Percentiles rank a stretch among this genome's conserved stretches.
These are phyloP conservation scores for Petrocephalus zakoni DNA, from an alignment of 2,113 vertebrate species.

Conservation along the genomic window DNA sequence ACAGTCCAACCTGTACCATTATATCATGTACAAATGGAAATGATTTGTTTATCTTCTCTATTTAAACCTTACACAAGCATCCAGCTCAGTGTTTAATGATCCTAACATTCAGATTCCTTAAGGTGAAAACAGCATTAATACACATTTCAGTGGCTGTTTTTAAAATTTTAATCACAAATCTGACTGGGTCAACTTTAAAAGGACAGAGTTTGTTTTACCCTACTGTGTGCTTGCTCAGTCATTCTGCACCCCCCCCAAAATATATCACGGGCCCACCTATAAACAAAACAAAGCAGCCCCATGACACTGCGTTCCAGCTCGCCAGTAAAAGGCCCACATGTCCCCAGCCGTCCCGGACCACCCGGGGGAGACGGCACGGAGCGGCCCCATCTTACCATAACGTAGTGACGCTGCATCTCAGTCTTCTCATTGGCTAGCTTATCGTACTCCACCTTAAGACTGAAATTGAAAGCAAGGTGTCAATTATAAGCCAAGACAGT, in stretches of 20 bases:
- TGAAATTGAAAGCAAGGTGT: constrained; percentile 36
- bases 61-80: constrained; percentile 15
- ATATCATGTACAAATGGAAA: constrained; percentile 43
- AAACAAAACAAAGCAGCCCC: neutral
- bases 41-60: constrained; percentile 19
- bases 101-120: neutral
- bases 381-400: constrained; percentile 74
- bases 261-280: neutral
- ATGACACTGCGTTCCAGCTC: neutral
- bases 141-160: neutral
- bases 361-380: neutral
- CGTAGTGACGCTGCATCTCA: constrained; percentile 95
- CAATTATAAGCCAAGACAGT: constrained; percentile 2
- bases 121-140: constrained; percentile 1
- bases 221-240: neutral
- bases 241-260: neutral
- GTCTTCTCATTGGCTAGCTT: constrained; percentile 95
- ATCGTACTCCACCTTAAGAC: constrained; percentile 90
- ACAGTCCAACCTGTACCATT: constrained; percentile 25
- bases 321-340: no score
- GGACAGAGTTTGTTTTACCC: neutral
- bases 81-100: neutral
- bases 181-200: neutral
- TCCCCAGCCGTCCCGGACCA: neutral
- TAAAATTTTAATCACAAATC: neutral